Evolutionary conservation across 2,797 vertebrate genomes (phyloP), one percentile per base, ranked within the genome.

Genomic region (Podarcis lilfordi): DNA sequence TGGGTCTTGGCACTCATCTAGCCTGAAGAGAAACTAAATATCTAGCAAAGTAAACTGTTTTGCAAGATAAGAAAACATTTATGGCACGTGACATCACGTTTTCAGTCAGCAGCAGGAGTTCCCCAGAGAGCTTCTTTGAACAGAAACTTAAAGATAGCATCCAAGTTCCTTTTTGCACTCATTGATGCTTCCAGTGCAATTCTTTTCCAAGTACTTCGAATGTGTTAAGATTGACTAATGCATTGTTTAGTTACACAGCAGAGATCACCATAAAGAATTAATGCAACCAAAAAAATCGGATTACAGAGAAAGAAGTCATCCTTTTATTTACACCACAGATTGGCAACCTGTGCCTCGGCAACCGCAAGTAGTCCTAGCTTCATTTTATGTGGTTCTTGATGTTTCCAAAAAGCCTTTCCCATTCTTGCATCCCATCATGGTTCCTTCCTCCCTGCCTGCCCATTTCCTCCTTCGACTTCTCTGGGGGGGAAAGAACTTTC

Each of bases 131-230:
- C 10, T 23, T 81, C 78, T 92, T 90, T 87, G 81, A 93, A 59
- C 5, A 55, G 69, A 92, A 94, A 82, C 37, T 79, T 90, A 88
- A 81, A 88, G 29, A 80, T 3, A 68, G 71, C 75, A 93, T 89
- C 82, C 91, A 92, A 1, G 19, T 11, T 35, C 84, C 88, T 79
- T 86, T 87, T 80, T 89, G 80, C 91, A 84, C 84, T 86, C 89
- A 83, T 23, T 61, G 59, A 93, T 88, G 92, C 40, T 76, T 92
- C 79, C 45, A 71, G 90, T 86, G 79, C 50, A 55, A 86, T 75
- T 90, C 80, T 35, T 86, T 92, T 85, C 64, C 43, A 93, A 90
- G 83, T 40, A 88, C 23, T 61, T 23, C 55, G 82, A 92, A 89
- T 91, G 86, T 91, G 94, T 83, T 90, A 83, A 32, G 64, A 80